Base-by-base conservation (phyloP, 2,888 invertebrate species). In the Conistra vaccinii region DNA sequence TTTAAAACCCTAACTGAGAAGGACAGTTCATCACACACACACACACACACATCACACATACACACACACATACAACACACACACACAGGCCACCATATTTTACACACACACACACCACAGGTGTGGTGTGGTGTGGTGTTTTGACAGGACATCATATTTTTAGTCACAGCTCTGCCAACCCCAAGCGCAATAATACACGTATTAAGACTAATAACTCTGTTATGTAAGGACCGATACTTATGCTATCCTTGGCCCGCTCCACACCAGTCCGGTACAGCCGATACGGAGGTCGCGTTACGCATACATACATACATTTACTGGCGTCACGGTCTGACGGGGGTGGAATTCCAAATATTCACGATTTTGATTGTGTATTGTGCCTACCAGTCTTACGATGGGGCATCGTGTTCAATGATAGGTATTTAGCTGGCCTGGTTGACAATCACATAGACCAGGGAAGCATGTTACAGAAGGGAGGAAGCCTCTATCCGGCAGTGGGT, bases 241-340 rank as follows among this genome's bases (percentile, higher is more conserved):
- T 69, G 61, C 32, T 80, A 73, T 69, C 81, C 84, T 81, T 81
- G 81, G 61, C 81, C 69, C 14, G 66, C 39, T 55, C 55, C 63
- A 63, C 57, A 35, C 55, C 26, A n/a, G 48, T 20, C 65, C 12
- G 55, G 26, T 39, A 7, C 69, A 80, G 80, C 76, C 76, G 80
- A 71, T 62, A 51, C 81, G 12, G 73, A 81, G 81, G 84, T 69
- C 81, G 35, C 55, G 58, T n/a, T 48, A 63, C 55, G 39, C 72
- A 84, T 80, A 62, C 73, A 45, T 65, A 73, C 57, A 62, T 32
- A 70, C 58, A 69, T 23, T 58, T 57, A 39, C 53, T 51, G 4
- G 20, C 69, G 69, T 68, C 77, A 68, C 60, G 68, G 53, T 69
- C 73, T 53, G 60, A 72, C 53, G 76, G 53, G 80, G 72, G n/a